Evolutionary conservation across 2,888 invertebrate genomes (phyloP).

Genomic region (Phanerotoma sp.): DNA sequence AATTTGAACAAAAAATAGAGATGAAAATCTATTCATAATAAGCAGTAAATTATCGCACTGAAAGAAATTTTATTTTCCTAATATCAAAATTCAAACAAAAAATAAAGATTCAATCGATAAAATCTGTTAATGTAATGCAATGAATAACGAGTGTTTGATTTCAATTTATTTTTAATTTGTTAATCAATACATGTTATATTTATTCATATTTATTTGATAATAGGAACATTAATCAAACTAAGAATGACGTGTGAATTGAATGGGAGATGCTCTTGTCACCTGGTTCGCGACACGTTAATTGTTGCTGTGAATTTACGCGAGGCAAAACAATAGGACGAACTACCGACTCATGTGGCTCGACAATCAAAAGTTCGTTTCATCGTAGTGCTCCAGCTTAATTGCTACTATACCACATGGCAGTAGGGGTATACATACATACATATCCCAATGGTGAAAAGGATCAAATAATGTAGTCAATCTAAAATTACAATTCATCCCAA

Average conservation of each 20-base stretch:
- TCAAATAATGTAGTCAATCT: not conserved
- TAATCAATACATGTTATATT: not conserved
- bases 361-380: slow-evolving; percentile 8
- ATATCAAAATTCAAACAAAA: too few relatives aligned
- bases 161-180: too few relatives aligned
- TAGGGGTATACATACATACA: not conserved
- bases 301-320: not conserved
- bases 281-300: not conserved
- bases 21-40: too few relatives aligned
- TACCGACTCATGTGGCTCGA: not conserved
- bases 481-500: too few relatives aligned
- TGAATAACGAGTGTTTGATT: too few relatives aligned
- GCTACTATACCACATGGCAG: not conserved
- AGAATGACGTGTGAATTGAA: not conserved
- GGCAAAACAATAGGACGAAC: not conserved
- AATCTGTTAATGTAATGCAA: too few relatives aligned
- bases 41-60: too few relatives aligned
- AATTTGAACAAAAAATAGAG: too few relatives aligned
- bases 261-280: not conserved
- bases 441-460: not conserved
- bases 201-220: not conserved
- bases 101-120: too few relatives aligned
- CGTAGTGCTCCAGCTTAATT: not conserved
- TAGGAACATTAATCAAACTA: not conserved
- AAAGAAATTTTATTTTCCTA: too few relatives aligned